Conservation (phyloP, 2,888 invertebrate genomes). For the Polydrusus pterygomalis region DNA sequence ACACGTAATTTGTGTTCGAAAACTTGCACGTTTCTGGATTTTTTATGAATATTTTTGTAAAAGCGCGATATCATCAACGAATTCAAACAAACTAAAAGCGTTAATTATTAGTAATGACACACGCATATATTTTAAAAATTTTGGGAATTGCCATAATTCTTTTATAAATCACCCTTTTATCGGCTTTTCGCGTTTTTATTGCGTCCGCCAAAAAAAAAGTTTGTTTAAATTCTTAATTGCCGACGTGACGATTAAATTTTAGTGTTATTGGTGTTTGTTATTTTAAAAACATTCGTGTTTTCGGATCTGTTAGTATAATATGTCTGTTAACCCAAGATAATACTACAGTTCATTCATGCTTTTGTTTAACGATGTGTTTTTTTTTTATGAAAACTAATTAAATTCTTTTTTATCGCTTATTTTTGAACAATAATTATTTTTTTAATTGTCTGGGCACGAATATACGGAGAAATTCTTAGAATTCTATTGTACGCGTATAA, state of each 20-base stretch:
- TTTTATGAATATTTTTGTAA: not conserved
- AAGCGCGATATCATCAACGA: not conserved
- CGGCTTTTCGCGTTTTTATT: constrained; percentile 1
- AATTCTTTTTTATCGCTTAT: not conserved
- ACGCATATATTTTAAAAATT: not conserved
- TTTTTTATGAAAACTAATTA: not conserved
- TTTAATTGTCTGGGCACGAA: not conserved
- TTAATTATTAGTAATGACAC: not conserved
- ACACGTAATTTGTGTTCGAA: not conserved
- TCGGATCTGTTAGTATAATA: not conserved
- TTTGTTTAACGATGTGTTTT: not conserved
- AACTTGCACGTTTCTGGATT: not conserved
- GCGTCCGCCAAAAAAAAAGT: constrained; percentile 9
- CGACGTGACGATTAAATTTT: constrained; percentile 13
- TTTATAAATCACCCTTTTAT: not conserved
- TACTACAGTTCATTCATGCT: constrained; percentile 13
- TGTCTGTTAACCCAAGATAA: constrained; percentile 6
- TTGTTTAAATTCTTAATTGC: not conserved
- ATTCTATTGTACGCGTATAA: too few species aligned
- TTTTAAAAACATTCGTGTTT: constrained; percentile 2
- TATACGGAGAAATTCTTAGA: too few species aligned
- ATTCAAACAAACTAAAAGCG: not conserved
- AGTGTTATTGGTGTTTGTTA: constrained; percentile 19
- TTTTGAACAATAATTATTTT: not conserved
- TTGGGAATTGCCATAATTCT: constrained; percentile 6